Base-by-base conservation (phyloP, 1,140 invertebrate species). In the Lutraria rhynchaena region DNA sequence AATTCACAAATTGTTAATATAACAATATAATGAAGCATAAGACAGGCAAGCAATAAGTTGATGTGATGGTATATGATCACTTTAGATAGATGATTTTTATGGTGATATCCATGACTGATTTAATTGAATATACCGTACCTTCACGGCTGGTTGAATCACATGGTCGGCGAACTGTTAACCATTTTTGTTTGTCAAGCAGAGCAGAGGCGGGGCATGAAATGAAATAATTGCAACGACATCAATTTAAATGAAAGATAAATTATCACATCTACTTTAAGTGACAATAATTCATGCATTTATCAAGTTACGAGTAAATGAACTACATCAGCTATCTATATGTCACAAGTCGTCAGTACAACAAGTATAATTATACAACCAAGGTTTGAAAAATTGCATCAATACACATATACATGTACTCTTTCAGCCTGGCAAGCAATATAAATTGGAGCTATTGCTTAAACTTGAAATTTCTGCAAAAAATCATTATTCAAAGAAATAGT, bases 181-280 rank as follows among this genome's bases (percentile, higher is more conserved):
- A 33, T 61, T 27, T 69, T 19, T 69, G n/a, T 69, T 27, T 29
- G 27, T 51, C 63, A 69, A 69, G 41, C 63, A 46, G 63, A 69
- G 37, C 35, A 35, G 63, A 35, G 63, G 63, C 44, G 63, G 63
- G 35, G 63, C 46, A 69, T 69, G 63, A 46, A 69, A 46, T 46
- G 27, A 46, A 69, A 49, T 49, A 27, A 61, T 37, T 61, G 35
- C 31, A 61, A 17, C 31, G n/a, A 61, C 35, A 35, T 41, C 13
- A 35, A 61, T 61, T 61, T 29, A 24, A 29, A 60, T 27, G 29
- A 24, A 29, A 57, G 13, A 57, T 41, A 41, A 41, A 41, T 41
- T 15, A 41, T 41, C 5, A 41, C 37, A 41, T 41, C 5, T 7
- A 41, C 37, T 7, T 7, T 41, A 57, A 57, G 13, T 57, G 13